These are phyloP conservation scores for Epinotia brunnichana DNA, from an alignment of 2,888 invertebrate genomes.

Conservation along the genomic window DNA sequence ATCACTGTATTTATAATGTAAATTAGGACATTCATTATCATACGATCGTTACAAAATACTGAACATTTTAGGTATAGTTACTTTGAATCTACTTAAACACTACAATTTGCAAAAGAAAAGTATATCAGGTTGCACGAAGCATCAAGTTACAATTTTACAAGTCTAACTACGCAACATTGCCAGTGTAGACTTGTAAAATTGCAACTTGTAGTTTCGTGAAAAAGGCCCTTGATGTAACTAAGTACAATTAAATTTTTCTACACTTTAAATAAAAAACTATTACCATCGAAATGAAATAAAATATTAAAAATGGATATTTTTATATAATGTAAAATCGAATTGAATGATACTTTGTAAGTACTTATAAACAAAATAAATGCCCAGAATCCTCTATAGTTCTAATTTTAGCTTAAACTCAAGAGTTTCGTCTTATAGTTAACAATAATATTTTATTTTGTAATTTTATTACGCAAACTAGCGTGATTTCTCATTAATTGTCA, in stretches of 20 bases:
- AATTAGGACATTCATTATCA: background rate
- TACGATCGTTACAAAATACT: constrained; percentile 6
- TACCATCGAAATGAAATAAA: background rate
- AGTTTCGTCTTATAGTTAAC: background rate
- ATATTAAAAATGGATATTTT: background rate
- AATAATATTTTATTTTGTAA: too few species aligned
- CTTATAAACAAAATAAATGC: background rate
- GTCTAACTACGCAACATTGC: too few species aligned
- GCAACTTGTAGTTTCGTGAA: too few species aligned
- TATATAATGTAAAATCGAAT: background rate
- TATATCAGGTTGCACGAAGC: too few species aligned
- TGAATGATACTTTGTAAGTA: background rate
- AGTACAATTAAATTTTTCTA: background rate
- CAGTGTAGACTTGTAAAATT: too few species aligned
- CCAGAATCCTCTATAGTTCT: background rate
- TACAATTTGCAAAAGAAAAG: background rate
- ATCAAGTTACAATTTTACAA: too few species aligned
- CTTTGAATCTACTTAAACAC: too few species aligned
- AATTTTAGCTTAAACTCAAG: background rate
- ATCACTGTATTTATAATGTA: constrained; percentile 2
- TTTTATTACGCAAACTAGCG: too few species aligned
- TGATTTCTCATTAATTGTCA: too few species aligned
- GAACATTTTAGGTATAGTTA: background rate
- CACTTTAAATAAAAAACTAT: background rate
- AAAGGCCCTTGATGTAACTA: too few species aligned